phyloP scores from a whole-genome alignment of 2,113 vertebrate species.

The Tenebrosternarchus preto region DNA sequence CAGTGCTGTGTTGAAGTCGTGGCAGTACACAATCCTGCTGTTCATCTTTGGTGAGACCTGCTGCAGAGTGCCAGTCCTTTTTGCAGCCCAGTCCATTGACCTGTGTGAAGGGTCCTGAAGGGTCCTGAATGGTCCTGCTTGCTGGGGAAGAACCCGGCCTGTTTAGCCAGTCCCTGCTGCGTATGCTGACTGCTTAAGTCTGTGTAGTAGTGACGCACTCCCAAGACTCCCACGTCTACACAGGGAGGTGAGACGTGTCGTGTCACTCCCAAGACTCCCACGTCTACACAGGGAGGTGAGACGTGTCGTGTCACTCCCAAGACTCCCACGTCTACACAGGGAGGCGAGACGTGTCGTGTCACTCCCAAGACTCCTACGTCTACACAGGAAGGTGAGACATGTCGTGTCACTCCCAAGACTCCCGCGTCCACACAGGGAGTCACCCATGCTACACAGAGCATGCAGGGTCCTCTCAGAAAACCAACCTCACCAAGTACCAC shows the following conservation, averaged over 20 bases:
- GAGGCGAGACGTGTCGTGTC: too few species aligned
- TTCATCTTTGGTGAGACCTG: background rate
- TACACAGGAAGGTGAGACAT: constrained; percentile 37
- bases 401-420: constrained; percentile 24
- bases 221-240: constrained; percentile 18
- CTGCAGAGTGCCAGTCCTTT: constrained; percentile 5
- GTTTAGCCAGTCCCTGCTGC: constrained; percentile 26
- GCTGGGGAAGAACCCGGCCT: background rate
- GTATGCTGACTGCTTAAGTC: background rate
- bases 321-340: constrained; percentile 30
- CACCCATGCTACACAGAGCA: background rate
- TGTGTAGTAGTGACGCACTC: constrained; percentile 21
- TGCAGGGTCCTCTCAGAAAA: background rate
- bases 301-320: constrained; percentile 23
- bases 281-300: constrained; percentile 40
- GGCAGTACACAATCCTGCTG: background rate
- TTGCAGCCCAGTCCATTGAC: background rate
- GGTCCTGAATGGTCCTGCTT: background rate
- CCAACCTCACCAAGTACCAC: background rate
- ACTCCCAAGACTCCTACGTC: constrained; percentile 26
- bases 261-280: constrained; percentile 12
- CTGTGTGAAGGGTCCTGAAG: background rate
- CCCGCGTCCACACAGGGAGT: constrained; percentile 32
- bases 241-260: too few species aligned
- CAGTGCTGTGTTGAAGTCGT: background rate